Conservation (phyloP, 2,113 vertebrate species). For the Ptilonorhynchus violaceus region DNA sequence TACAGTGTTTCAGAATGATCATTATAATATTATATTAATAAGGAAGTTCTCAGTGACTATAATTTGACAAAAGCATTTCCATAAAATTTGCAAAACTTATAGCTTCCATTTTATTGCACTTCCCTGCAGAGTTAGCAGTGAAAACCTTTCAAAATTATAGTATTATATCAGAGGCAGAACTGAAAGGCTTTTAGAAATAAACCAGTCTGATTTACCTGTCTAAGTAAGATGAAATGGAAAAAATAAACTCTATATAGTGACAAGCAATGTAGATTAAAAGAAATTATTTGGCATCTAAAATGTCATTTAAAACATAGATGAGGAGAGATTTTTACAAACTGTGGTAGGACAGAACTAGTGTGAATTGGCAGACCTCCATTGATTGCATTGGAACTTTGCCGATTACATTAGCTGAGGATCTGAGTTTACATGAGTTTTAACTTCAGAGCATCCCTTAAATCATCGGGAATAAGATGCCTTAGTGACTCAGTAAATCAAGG, state of each 20-base stretch:
- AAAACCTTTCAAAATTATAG: background rate
- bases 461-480: constrained; percentile 29
- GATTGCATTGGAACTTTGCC: constrained; percentile 38
- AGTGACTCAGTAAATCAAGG: constrained; percentile 51
- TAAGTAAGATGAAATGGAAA: constrained; percentile 14
- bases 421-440: constrained; percentile 39
- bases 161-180: background rate
- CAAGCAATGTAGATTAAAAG: background rate
- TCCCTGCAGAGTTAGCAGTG: background rate
- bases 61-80: background rate
- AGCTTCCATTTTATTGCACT: constrained; percentile 22
- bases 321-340: constrained; percentile 11
- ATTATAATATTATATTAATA: background rate
- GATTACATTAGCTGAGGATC: constrained; percentile 27
- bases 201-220: constrained; percentile 4
- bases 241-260: background rate
- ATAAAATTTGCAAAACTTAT: constrained; percentile 21
- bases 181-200: constrained; percentile 28
- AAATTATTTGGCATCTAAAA: constrained; percentile 7
- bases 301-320: background rate
- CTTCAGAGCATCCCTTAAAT: constrained; percentile 47
- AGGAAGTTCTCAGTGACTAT: background rate
- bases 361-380: constrained; percentile 34
- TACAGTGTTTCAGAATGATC: background rate
- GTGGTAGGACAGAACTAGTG: background rate